Percentiles rank a stretch among this genome's conserved stretches.
phyloP scores from a whole-genome alignment of 1,140 invertebrate genomes.

The Limonius californicus region DNA sequence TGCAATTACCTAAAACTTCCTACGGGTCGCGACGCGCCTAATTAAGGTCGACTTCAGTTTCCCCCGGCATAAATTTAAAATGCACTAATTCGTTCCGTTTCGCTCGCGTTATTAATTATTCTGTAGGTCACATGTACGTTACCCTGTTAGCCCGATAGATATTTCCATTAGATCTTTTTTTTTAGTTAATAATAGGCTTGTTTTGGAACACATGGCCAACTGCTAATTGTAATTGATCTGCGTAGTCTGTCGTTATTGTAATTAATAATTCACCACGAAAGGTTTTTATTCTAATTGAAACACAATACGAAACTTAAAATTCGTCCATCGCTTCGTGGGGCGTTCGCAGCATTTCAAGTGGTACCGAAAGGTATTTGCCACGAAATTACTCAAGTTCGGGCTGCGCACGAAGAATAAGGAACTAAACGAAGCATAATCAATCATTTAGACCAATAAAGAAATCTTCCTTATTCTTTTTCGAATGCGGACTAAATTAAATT shows the following conservation, averaged over 20 bases:
- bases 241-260: too few species aligned
- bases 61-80: background rate
- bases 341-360: background rate
- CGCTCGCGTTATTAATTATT: background rate
- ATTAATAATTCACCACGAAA: too few species aligned
- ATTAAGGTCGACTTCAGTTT: background rate
- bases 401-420: background rate
- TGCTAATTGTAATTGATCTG: too few species aligned
- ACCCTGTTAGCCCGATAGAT: background rate
- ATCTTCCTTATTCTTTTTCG: background rate
- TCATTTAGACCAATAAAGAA: conserved; percentile 8
- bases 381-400: too few species aligned
- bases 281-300: too few species aligned
- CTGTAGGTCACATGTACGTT: background rate
- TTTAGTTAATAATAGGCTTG: too few species aligned
- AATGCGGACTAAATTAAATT: conserved; percentile 11
- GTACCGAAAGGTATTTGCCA: background rate
- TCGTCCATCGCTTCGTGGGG: too few species aligned
- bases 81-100: background rate
- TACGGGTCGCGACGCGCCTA: background rate
- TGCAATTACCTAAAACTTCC: conserved; percentile 2
- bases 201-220: too few species aligned
- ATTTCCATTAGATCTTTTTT: too few species aligned
- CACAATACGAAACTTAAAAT: too few species aligned
- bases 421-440: conserved; percentile 12